Base-by-base conservation (phyloP, 2,113 vertebrate species). In the Gnathonemus echidnorhynchus region DNA sequence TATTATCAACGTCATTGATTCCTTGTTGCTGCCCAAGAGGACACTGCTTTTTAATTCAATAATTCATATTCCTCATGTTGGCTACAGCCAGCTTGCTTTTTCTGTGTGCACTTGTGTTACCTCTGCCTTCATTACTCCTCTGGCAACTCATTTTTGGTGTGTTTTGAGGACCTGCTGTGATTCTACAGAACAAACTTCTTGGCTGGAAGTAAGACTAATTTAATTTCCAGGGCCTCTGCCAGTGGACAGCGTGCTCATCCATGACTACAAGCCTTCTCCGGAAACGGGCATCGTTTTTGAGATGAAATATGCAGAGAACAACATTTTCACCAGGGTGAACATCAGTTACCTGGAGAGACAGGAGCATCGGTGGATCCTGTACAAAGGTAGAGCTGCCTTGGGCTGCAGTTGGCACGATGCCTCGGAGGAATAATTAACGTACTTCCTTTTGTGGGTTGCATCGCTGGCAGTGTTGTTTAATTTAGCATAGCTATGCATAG, bases 201-300 rank as follows among this genome's bases (percentile, higher is more conserved):
- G 53, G 52, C 45, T 88, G 58, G n/a, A 46, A 88, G 45, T 88
- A 58, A 88, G 39, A 27, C 45, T 46, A 21, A 42, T 88, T 91
- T 5, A 83, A 17, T 90, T 86, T 88, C 45, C 93, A 99, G 98
- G 97, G 92, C 98, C 98, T 19, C 96, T 98, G 74, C 98, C 98
- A 46, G 95, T 99, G 84, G 96, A 92, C 94, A 96, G 92, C 1
- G 97, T 97, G 91, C 95, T 95, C 50, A 97, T 99, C 88, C 96
- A 96, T 15, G 98, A 99, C 93, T 98, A 97, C 83, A 96, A 95
- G 88, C 96, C 97, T 62, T 97, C 98, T 92, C 98, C 98, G 90
- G 98, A 99, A 95, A 99, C 97, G 46, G 98, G 97, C 85, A 97
- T 99, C 13, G 92, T 99, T 74, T 99, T 99, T 93, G 96, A 98